These are phyloP conservation scores for Byasa hedistus DNA, from an alignment of 2,888 invertebrate species.

Conservation along the genomic window DNA sequence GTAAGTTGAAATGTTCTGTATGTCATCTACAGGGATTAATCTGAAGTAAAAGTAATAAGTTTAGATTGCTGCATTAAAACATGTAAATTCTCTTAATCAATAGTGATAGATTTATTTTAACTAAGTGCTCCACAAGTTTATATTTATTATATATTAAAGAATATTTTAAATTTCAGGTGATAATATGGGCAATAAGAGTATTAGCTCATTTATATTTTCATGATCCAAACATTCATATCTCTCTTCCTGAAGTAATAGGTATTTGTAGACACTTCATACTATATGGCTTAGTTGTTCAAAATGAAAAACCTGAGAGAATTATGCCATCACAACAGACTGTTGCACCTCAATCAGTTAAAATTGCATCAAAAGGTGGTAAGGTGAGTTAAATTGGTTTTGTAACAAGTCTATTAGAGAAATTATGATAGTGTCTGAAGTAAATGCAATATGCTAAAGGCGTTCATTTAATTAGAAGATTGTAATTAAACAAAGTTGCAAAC, in stretches of 20 bases:
- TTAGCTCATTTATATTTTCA: conserved; percentile 66
- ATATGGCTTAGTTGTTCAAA: conserved; percentile 67
- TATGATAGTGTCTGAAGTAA: too few relatives aligned
- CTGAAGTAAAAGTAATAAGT: too few relatives aligned
- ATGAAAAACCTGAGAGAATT: conserved; percentile 72
- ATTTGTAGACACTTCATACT: conserved; percentile 79
- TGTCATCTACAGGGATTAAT: too few relatives aligned
- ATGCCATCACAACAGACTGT: conserved; percentile 82
- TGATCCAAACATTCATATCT: conserved; percentile 51
- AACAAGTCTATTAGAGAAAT: too few relatives aligned
- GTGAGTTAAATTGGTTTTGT: conserved; percentile 44
- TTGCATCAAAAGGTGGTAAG: conserved; percentile 80
- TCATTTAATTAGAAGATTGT: too few relatives aligned
- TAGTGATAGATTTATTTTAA: too few relatives aligned
- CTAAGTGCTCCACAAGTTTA: too few relatives aligned
- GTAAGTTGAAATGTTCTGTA: conserved; percentile 44
- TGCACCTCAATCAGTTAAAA: conserved; percentile 71
- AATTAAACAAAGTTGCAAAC: too few relatives aligned
- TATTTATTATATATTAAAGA: too few relatives aligned
- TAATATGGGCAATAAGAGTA: conserved; percentile 69
- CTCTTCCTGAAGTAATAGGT: conserved; percentile 79
- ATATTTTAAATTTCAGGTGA: conserved; percentile 59
- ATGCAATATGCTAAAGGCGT: too few relatives aligned
- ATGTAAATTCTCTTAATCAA: too few relatives aligned
- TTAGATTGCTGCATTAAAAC: too few relatives aligned